Base-by-base conservation (phyloP, 2,113 vertebrate genomes). In the Phrynosoma platyrhinos region DNA sequence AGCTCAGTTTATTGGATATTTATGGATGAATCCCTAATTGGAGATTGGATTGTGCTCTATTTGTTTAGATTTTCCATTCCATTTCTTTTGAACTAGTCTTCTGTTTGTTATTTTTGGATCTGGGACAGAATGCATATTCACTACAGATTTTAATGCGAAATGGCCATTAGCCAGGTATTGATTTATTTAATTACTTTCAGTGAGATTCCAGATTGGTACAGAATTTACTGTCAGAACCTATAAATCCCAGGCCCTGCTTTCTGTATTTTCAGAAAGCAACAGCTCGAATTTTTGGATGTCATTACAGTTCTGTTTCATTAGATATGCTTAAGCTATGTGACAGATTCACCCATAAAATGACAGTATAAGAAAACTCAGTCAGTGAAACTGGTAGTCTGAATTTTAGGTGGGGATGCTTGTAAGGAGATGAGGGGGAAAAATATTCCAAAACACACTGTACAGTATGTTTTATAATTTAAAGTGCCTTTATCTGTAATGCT, bases 61-160 rank as follows among this genome's bases (percentile, higher is more conserved):
- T 16, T 2, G 66, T 90, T 94, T 66, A 90, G 80, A 86, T 86
- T 89, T 93, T 93, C 79, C 0, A 0, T 92, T 88, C 36, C 0
- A 1, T 91, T 92, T 91, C 53, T 53, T 25, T 87, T 92, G 58
- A 83, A 42, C 92, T 82, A 90, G 69, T 91, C n/a, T 58, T 85
- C 40, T 71, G 62, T 71, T 88, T 90, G 52, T 68, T 58, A 16
- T n/a, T 88, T 47, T 91, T 89, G 91, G 1, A 40, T 89, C 81
- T 91, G 53, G 58, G 80, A 89, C 88, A 86, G 83, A 85, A 75
- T 40, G 25, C 30, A 25, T 36, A 58, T 69, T 83, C 71, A 86
- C 9, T 52, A 36, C 4, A 74, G 40, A 36, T 13, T 12, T 89
- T 85, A 94, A 92, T 78, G 87, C 93, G 79, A 89, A 90, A 91